Evolutionary conservation across 2,113 vertebrate genomes (phyloP).

Genomic region (Paraplagusia blochii): DNA sequence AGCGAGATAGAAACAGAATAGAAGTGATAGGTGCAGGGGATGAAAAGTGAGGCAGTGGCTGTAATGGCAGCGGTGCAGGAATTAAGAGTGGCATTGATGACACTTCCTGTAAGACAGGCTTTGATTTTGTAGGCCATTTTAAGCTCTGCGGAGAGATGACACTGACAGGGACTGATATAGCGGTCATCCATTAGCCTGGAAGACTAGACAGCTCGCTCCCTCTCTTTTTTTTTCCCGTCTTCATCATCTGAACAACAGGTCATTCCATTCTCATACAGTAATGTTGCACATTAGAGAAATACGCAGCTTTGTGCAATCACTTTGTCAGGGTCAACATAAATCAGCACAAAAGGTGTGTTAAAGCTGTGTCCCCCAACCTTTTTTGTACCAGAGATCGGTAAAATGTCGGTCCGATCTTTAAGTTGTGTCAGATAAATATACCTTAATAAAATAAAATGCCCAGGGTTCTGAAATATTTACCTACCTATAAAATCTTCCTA

Average conservation of each 20-base stretch:
- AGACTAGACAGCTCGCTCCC: conserved; percentile 69
- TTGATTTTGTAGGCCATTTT: conserved; percentile 74
- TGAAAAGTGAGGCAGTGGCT: conserved; percentile 31
- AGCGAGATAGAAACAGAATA: background rate
- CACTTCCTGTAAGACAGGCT: conserved; percentile 71
- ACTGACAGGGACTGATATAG: conserved; percentile 57
- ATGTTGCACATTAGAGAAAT: background rate
- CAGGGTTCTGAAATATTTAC: too few relatives aligned
- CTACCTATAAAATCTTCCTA: too few relatives aligned
- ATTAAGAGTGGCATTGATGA: conserved; percentile 69
- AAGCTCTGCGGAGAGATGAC: conserved; percentile 64
- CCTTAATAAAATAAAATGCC: too few relatives aligned
- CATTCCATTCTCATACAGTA: conserved; percentile 20
- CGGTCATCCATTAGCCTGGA: conserved; percentile 75
- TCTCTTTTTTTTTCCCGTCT: conserved; percentile 47
- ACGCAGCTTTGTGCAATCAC: background rate
- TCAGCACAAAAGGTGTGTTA: too few relatives aligned
- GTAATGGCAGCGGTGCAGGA: conserved; percentile 42
- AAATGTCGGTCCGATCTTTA: too few relatives aligned
- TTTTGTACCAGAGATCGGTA: too few relatives aligned
- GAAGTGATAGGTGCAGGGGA: conserved; percentile 16
- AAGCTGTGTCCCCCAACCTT: too few relatives aligned
- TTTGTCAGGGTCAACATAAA: background rate
- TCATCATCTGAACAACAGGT: conserved; percentile 5
- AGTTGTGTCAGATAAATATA: too few relatives aligned